Base-by-base conservation (phyloP, 2,113 vertebrate genomes). In the Istiophorus platypterus region DNA sequence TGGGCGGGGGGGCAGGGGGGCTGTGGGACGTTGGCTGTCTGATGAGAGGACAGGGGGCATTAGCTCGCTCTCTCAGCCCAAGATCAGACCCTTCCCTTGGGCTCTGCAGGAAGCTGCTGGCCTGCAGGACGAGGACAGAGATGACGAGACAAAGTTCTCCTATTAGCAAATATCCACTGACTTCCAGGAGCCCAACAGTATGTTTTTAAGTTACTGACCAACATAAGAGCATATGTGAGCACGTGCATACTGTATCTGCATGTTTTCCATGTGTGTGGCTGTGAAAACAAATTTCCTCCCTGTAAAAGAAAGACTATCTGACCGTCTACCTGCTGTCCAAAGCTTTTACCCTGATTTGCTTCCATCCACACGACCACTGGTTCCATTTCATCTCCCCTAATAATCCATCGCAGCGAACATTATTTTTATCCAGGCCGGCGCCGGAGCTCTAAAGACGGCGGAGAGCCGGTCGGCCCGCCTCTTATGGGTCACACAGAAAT, bases 71-170 rank as follows among this genome's bases (percentile, higher is more conserved):
- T 12, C 24, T 66, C 51, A 22, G 67, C 63, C 82, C 15, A 45
- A 70, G 64, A 81, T 86, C 56, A 72, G 59, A 34, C 78, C 62
- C 77, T 14, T 7, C 18, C 2, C 22, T 58, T 26, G 47, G 78
- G 63, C 56, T 34, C 3, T 34, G 13, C 1, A 11, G 24, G 52
- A 51, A 42, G 74, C 80, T 18, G 45, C 45, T 41, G 57, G 29
- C 61, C 84, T 92, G 78, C 2, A 47, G 11, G 39, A 69, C 41
- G 20, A 4, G 12, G 51, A 82, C n/a, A 62, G 8, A 65, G 39
- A 1, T 7, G 29, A 67, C 6, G 29, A 8, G 27, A 7, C 15
- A 14, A 0, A 41, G 18, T 27, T 6, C 57, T 1, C 18, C 20
- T 15, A 49, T 18, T 18, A 13, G 17, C 47, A 1, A 7, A 45